A percentile compares a stretch with the other conserved stretches of the same genome.
Conservation (phyloP, 2,888 invertebrate genomes). For the Siphlonurus alternatus region DNA sequence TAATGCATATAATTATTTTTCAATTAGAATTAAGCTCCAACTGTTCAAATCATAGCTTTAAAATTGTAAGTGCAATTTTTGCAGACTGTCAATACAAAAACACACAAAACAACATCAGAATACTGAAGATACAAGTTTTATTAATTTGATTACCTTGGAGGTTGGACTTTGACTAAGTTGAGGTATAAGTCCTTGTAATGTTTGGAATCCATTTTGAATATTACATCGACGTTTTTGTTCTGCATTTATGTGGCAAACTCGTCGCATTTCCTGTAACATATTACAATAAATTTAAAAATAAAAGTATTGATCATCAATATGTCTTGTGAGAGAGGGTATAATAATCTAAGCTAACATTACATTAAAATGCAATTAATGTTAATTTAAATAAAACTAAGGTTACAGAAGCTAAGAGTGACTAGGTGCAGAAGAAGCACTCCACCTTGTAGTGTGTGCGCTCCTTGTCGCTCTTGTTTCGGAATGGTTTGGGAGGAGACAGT, state of each 20-base stretch:
- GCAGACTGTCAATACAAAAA: too few species aligned
- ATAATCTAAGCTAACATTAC: too few species aligned
- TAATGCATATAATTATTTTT: too few species aligned
- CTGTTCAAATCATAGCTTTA: too few species aligned
- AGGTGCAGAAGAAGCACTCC: too few species aligned
- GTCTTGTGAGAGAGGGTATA: too few species aligned
- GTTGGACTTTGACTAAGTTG: conserved; percentile 78
- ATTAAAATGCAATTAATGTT: background rate
- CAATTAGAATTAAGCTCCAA: too few species aligned
- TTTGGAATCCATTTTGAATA: conserved; percentile 93
- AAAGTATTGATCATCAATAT: too few species aligned
- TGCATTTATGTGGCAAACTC: conserved; percentile 84
- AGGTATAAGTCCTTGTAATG: conserved; percentile 81
- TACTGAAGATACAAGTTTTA: too few species aligned
- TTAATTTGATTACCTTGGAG: conserved; percentile 54
- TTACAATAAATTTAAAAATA: background rate
- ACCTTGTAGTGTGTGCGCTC: conserved; percentile 21
- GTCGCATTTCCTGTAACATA: conserved; percentile 41
- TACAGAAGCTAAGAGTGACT: too few species aligned
- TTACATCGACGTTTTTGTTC: conserved; percentile 92
- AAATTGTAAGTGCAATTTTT: too few species aligned
- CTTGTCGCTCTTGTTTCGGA: conserved; percentile 20
- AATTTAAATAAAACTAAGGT: background rate
- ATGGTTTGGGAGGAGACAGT: conserved; percentile 18
- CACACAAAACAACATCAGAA: too few species aligned